Conservation (phyloP, 1,140 invertebrate species). For the Orius insidiosus region DNA sequence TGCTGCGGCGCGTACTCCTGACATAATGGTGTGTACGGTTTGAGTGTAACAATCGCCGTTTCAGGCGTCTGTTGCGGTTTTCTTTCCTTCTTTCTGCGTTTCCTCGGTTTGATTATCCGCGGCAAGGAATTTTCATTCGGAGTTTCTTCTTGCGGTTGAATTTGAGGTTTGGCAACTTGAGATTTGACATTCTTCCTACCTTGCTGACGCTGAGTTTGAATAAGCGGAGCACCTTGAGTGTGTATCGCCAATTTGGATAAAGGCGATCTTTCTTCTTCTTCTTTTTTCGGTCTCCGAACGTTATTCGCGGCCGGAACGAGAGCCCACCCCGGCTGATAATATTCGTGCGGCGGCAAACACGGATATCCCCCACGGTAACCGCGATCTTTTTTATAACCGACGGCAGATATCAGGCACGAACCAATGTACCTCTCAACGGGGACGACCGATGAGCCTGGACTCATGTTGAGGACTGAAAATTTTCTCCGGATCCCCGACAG, state of each 20-base stretch:
- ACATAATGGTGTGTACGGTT: constrained; percentile 26
- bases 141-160: constrained; percentile 49
- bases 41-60: constrained; percentile 23
- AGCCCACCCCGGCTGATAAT: constrained; percentile 11
- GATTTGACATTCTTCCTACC: constrained; percentile 9
- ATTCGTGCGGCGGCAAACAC: constrained; percentile 7
- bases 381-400: constrained; percentile 9
- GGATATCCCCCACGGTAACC: constrained; percentile 5
- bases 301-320: neutral
- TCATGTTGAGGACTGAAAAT: constrained; percentile 27
- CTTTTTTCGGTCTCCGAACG: neutral
- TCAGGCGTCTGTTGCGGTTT: constrained; percentile 35
- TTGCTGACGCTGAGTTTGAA: constrained; percentile 22
- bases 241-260: constrained; percentile 50
- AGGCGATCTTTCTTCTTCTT: constrained; percentile 23
- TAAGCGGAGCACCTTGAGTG: constrained; percentile 56
- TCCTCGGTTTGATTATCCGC: constrained; percentile 72
- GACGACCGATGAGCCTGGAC: constrained; percentile 36
- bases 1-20: constrained; percentile 16
- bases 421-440: constrained; percentile 48
- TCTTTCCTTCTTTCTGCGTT: constrained; percentile 73
- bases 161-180: constrained; percentile 4
- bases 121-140: constrained; percentile 61
- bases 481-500: neutral
- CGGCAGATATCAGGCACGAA: constrained; percentile 38